phyloP scores from a whole-genome alignment of 2,113 vertebrate species.

The Motacilla alba region DNA sequence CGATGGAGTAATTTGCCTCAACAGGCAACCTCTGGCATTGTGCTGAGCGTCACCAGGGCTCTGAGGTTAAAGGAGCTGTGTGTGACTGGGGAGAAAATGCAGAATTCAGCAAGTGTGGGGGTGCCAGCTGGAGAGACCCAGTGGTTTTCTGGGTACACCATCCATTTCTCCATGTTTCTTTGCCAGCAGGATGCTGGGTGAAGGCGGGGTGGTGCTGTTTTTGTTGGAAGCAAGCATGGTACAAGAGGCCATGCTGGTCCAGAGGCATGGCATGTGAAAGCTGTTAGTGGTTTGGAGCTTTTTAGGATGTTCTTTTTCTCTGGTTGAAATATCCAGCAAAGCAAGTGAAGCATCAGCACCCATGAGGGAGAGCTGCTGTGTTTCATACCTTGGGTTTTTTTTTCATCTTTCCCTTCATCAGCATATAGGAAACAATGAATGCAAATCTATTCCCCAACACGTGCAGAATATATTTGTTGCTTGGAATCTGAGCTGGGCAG shows the following conservation, averaged over 20 bases:
- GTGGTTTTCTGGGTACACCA: background rate
- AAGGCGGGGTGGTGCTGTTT: background rate
- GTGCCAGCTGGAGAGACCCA: background rate
- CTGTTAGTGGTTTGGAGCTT: background rate
- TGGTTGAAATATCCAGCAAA: background rate
- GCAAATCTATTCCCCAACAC: background rate
- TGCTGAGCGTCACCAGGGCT: background rate
- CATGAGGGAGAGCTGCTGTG: background rate
- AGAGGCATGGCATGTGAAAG: background rate
- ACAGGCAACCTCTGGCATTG: background rate
- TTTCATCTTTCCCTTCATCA: background rate
- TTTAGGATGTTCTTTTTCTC: background rate
- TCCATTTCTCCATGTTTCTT: background rate
- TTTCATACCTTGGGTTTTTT: background rate
- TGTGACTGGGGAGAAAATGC: background rate
- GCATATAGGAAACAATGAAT: background rate
- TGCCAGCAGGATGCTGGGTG: background rate
- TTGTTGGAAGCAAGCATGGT: background rate
- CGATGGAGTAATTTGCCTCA: background rate
- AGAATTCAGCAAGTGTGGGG: background rate
- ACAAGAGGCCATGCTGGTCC: background rate
- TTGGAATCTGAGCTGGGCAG: conserved; percentile 7
- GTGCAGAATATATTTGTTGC: background rate
- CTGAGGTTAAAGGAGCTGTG: background rate
- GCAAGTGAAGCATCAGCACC: background rate